Evolutionary conservation across 2,888 invertebrate species (phyloP), one percentile per base, ranked within the genome.

Genomic region (Yponomeuta cagnagella): DNA sequence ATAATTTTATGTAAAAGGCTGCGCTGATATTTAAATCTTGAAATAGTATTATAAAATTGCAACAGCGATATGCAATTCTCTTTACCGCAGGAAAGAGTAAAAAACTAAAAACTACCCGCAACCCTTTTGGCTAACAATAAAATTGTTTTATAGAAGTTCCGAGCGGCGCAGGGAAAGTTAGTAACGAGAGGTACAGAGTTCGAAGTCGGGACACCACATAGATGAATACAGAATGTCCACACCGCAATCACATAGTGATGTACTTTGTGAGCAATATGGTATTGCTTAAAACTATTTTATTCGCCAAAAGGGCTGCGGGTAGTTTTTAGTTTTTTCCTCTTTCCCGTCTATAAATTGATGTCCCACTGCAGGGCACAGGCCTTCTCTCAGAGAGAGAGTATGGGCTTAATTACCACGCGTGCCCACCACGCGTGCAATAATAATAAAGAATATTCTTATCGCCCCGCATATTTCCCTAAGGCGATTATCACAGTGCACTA

Each of bases 131-230:
- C 68, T 76, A 78, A 83, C 82, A 84, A 84, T 81, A 79, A 80
- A 82, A 83, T 78, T 76, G 77, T 76, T 72, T 75, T 71, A 75
- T 74, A 73, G 52, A 81, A 85, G 79, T 83, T 82, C 30, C 33
- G 23, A 37, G 68, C 64, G 68, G 68, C 66, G 73, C 74, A 73
- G 77, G 72, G 71, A 77, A 83, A 84, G 82, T 86, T 83, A 77
- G 76, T 81, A 83, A 82, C 84, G 78, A 77, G 77, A 73, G 68
- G 79, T 75, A 75, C 76, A 72, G 74, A 77, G 81, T 82, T 80
- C 80, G 80, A 84, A 78, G 78, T 78, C 77, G 73, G 77, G 31
- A 30, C 31, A 5, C 52, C 12, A 58, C 52, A 58, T 58, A 58
- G 52, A 58, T 3, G 15, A 5, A 58, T 3, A 58, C 52, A 58